Base-by-base conservation (phyloP, 2,113 vertebrate genomes). In the Amphiprion ocellaris region DNA sequence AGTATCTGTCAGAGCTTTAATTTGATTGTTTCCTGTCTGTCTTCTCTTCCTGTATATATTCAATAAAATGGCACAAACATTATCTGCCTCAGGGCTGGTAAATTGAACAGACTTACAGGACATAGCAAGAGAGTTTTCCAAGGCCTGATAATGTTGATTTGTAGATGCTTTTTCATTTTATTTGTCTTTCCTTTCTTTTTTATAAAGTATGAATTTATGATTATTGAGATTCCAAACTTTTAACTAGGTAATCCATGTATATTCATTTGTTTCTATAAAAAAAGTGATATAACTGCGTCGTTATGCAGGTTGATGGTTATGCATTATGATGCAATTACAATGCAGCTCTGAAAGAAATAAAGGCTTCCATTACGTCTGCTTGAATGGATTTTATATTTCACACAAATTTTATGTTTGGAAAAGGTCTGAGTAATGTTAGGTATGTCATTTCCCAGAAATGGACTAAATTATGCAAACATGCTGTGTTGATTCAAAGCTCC, bases 21-120 rank as follows among this genome's bases (percentile, higher is more conserved):
- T 64, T 50, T 62, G 21, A 72, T 72, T 53, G 21, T 65, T 64
- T 55, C 64, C 58, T 53, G 49, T 46, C 65, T 68, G 44, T 44
- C 19, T 61, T 82, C 53, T 70, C 19, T 63, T 63, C 52, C 52
- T 49, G 24, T 68, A 50, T 75, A 24, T 62, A 69, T 56, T 70
- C 23, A 66, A 72, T 72, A 54, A 55, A 67, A 23, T 59, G 65
- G 7, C 4, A 10, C 50, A 72, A 75, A 60, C 7, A 74, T 17
- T 14, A 44, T 69, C 11, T 37, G 62, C 37, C 52, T 23, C 5
- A 23, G 52, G 39, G 46, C 39, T 47, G 41, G 54, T 58, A 21
- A 28, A 69, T 10, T 37, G 33, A 46, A 69, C 39, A 67, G 26
- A 50, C n/a, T 10, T 16, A 26, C 30, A 69, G 46, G 55, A 73